Conservation (phyloP, 2,888 invertebrate species). For the Drosophila pegasa region DNA sequence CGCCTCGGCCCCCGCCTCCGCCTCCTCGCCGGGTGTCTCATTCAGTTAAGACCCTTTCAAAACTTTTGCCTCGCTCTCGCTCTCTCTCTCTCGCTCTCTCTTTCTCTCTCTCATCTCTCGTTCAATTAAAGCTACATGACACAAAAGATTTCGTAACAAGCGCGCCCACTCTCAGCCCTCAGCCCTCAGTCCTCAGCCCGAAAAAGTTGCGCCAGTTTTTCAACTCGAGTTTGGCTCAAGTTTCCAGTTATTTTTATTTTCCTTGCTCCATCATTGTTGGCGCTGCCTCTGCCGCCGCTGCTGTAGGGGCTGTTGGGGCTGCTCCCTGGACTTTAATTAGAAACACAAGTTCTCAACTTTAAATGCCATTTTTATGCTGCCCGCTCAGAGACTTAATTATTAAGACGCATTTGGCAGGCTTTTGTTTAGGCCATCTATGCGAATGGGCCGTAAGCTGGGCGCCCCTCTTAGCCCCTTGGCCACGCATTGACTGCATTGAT, state of each 20-base stretch:
- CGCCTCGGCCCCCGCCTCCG: constrained; percentile 3
- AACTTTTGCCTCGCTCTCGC: constrained; percentile 43
- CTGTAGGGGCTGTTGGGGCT: constrained; percentile 29
- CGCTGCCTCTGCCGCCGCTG: constrained; percentile 24
- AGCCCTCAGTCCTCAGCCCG: no score
- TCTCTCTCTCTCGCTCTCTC: no score
- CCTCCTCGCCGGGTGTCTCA: constrained; percentile 25
- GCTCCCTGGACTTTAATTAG: constrained; percentile 51
- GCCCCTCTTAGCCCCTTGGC: neutral
- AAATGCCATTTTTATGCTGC: constrained; percentile 59
- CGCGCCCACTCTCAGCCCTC: constrained; percentile 18
- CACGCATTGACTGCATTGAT: constrained; percentile 9
- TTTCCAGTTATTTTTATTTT: constrained; percentile 18
- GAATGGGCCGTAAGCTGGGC: constrained; percentile 19
- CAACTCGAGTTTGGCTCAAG: constrained; percentile 30
- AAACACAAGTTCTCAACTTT: constrained; percentile 43
- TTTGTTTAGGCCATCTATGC: constrained; percentile 31
- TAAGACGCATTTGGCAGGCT: constrained; percentile 18
- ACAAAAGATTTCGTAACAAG: constrained; percentile 66
- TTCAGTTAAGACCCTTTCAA: constrained; percentile 45
- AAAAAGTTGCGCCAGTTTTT: constrained; percentile 39
- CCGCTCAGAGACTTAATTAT: constrained; percentile 57
- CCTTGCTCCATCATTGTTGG: constrained; percentile 15
- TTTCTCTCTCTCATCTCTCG: constrained; percentile 60
- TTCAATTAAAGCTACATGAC: constrained; percentile 70